phyloP scores from a whole-genome alignment of 2,113 vertebrate genomes.

The Charina bottae region DNA sequence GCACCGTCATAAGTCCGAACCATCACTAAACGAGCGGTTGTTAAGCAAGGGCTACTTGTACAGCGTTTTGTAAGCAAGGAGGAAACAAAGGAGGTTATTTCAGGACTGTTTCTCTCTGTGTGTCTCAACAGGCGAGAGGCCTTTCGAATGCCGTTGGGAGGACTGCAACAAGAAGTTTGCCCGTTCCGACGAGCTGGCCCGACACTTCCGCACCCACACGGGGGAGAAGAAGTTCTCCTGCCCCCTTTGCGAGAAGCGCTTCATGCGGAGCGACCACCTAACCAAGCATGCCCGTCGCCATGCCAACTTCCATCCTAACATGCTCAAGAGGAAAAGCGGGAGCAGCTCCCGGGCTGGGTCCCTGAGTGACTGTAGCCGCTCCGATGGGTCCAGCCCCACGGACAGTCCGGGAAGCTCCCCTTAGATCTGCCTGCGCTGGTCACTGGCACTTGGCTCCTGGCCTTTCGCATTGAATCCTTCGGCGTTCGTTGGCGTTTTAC shows the following conservation, averaged over 20 bases:
- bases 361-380: conserved; percentile 96
- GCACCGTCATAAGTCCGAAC: too few relatives aligned
- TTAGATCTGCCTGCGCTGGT: conserved; percentile 77
- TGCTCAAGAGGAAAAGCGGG: conserved; percentile 87
- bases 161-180: conserved; percentile 98
- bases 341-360: conserved; percentile 83
- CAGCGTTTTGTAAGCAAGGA: background rate
- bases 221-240: conserved; percentile 97
- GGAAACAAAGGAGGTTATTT: background rate
- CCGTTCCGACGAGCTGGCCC: conserved; percentile 94
- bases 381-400: conserved; percentile 91
- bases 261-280: conserved; percentile 98
- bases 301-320: conserved; percentile 91
- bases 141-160: conserved; percentile 95
- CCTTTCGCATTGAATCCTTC: background rate
- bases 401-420: conserved; percentile 94
- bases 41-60: too few relatives aligned
- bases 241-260: conserved; percentile 95
- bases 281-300: conserved; percentile 96
- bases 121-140: conserved; percentile 84
- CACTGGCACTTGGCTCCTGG: conserved; percentile 75
- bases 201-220: conserved; percentile 98
- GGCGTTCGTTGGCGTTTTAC: conserved; percentile 52
- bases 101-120: background rate
- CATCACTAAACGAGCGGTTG: too few relatives aligned